phyloP scores from a whole-genome alignment of 2,113 vertebrate genomes.

The Tricholaema leucomelas region DNA sequence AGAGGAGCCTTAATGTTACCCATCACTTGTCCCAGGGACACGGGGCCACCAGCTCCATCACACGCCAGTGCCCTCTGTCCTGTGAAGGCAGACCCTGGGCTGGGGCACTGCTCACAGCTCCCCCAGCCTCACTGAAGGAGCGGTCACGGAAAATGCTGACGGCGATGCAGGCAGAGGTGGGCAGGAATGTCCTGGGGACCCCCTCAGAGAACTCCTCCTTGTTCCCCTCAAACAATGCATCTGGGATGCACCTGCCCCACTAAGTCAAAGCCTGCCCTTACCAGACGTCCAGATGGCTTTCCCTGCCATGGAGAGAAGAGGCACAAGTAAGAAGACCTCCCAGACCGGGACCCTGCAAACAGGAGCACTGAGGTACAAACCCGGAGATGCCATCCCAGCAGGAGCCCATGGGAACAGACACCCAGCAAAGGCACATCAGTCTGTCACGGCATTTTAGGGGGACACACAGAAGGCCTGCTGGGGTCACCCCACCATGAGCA shows the following conservation, averaged over 20 bases:
- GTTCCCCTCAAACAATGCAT: neutral
- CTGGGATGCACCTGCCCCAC: neutral
- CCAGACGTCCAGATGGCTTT: neutral
- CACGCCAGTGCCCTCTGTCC: neutral
- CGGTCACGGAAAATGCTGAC: neutral
- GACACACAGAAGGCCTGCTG: neutral
- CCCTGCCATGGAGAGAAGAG: fast-evolving
- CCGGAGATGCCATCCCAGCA: neutral
- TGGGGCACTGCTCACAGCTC: neutral
- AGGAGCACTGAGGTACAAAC: neutral
- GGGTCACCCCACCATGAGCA: neutral
- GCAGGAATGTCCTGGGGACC: neutral
- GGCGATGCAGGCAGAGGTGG: too few species aligned
- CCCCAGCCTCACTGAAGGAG: neutral
- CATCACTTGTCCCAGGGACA: neutral
- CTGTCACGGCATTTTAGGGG: neutral
- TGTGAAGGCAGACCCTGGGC: neutral
- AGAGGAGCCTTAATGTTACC: fast-evolving
- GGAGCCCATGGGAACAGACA: fast-evolving
- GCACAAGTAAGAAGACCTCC: neutral
- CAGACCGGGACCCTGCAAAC: neutral
- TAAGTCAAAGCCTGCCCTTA: neutral
- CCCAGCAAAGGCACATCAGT: neutral
- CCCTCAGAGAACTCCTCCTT: neutral
- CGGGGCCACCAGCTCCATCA: fast-evolving